Evolutionary conservation across 2,888 invertebrate genomes (phyloP).

Genomic region (Leptinotarsa rubiginosa): DNA sequence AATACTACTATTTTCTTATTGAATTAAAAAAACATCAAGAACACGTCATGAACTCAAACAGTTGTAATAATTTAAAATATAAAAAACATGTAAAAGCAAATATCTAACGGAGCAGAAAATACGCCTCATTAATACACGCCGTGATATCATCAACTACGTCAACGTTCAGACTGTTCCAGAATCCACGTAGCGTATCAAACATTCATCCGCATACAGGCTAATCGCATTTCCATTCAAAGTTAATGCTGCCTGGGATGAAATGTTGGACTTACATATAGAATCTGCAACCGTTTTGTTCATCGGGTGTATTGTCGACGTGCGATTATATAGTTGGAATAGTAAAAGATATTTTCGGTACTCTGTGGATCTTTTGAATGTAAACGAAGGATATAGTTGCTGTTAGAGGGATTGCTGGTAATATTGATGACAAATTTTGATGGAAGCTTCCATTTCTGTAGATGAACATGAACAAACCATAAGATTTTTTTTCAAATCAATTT

Average conservation of each 20-base stretch:
- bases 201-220: not conserved
- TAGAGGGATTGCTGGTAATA: no score
- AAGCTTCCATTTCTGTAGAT: no score
- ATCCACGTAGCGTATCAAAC: conserved; percentile 6
- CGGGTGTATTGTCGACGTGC: not conserved
- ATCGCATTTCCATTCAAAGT: conserved; percentile 2
- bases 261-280: not conserved
- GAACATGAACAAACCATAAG: no score
- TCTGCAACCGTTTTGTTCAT: not conserved
- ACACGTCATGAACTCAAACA: no score
- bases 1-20: no score
- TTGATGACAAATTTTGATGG: no score
- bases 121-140: not conserved
- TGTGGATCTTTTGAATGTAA: no score
- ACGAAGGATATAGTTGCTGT: no score
- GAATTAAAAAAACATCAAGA: no score
- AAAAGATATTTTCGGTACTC: no score
- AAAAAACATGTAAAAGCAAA: not conserved
- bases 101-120: not conserved
- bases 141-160: not conserved
- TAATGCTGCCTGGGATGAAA: not conserved
- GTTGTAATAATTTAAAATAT: no score
- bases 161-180: not conserved
- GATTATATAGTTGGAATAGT: not conserved
- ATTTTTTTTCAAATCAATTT: no score